Evolutionary conservation across 2,797 vertebrate genomes (phyloP), one percentile per base, ranked within the genome.

Genomic region (Chaenodraco wilsoni): DNA sequence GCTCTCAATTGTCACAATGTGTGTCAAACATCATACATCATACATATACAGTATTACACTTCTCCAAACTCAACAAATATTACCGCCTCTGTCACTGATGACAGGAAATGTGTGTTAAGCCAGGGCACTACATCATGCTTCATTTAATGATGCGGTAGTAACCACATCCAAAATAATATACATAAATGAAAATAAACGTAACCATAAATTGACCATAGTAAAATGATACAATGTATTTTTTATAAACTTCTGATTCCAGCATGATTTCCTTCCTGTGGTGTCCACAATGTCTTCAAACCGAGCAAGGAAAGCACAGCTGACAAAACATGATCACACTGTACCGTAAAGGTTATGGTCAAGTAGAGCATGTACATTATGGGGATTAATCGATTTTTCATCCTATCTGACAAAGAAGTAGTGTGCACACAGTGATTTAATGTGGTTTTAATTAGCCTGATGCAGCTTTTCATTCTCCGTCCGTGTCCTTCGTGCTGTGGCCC

Each of bases 231-330:
- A 45, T 37, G 1, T 19, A 17, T 76, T 45, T 37, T 76, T 69
- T 7, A 61, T 69, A 23, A 14, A 63, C 37, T 16, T 67, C 15
- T 67, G 55, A 54, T 65, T 62, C 72, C 65, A 50, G 59, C 27
- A 57, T 65, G 52, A 64, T 17, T 44, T 37, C 50, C 51, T 57
- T 75, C 65, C 59, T 76, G 45, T 1, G 9, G 43, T 74, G 50
- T 27, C 37, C 52, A 64, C n/a, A 37, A 15, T 3, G 21, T 46
- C 55, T 65, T 40, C 45, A 17, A 17, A 46, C 52, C n/a, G 50
- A 64, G n/a, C 2, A 31, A 27, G 55, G 44, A 76, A 64, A 56
- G 8, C 14, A 43, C 69, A 57, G 55, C 55, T 46, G 31, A 44
- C 44, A 57, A 45, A 51, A 52, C 27, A 46, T 51, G 1, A 44